Conservation (phyloP, 2,113 vertebrate genomes). For the Gambusia holbrooki region DNA sequence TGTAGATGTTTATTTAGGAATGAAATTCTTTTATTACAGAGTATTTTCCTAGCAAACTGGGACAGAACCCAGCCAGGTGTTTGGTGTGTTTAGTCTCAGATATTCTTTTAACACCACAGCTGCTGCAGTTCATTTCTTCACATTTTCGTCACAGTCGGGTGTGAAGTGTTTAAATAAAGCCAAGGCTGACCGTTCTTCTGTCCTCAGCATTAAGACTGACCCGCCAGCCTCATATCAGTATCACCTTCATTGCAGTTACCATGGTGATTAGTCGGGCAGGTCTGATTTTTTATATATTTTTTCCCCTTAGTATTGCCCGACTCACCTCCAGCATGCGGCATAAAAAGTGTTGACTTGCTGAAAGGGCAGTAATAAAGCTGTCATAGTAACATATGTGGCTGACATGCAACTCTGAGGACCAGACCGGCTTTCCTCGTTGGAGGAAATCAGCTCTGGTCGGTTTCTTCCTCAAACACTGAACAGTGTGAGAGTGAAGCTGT, state of each 20-base stretch:
- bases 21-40: background rate
- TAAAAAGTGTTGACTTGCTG: constrained; percentile 41
- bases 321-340: constrained; percentile 46
- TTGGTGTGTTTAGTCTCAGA: background rate
- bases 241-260: constrained; percentile 62
- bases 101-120: background rate
- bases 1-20: background rate
- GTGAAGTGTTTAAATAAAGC: constrained; percentile 1
- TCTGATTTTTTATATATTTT: constrained; percentile 34
- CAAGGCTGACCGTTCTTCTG: constrained; percentile 8
- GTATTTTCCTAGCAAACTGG: background rate
- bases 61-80: constrained; percentile 1
- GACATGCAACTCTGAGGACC: constrained; percentile 40
- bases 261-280: constrained; percentile 63
- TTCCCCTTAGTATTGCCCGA: constrained; percentile 32
- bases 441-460: constrained; percentile 19
- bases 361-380: constrained; percentile 68
- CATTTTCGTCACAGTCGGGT: background rate
- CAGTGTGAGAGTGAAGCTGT: background rate
- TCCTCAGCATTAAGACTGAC: constrained; percentile 31
- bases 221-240: constrained; percentile 49
- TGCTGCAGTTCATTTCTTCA: background rate
- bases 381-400: constrained; percentile 60
- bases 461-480: background rate
- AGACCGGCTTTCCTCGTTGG: constrained; percentile 20